Evolutionary conservation across 1,140 invertebrate species (phyloP).

Genomic region (Macrobrachium nipponense): DNA sequence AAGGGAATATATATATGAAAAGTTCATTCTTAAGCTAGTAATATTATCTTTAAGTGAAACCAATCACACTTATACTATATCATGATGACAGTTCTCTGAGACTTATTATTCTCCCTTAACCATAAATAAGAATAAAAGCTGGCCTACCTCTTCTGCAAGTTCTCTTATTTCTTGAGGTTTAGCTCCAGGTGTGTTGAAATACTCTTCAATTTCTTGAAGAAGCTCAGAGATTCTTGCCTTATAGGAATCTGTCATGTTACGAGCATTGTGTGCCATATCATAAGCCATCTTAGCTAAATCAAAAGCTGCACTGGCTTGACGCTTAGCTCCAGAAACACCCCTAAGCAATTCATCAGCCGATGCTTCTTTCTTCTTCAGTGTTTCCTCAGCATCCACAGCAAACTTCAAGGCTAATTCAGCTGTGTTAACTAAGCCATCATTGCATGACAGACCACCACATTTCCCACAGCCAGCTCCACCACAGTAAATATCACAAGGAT

Average conservation of each 20-base stretch:
- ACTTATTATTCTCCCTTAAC: no score
- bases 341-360: slow-evolving; percentile 74
- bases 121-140: no score
- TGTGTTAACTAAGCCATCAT: slow-evolving; percentile 87
- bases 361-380: slow-evolving; percentile 86
- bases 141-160: slow-evolving; percentile 79
- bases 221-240: slow-evolving; percentile 72
- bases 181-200: slow-evolving; percentile 80
- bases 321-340: slow-evolving; percentile 73
- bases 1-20: no score
- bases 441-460: slow-evolving; percentile 92
- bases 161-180: slow-evolving; percentile 84
- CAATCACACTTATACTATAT: no score
- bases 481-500: slow-evolving; percentile 89
- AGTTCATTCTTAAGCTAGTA: no score
- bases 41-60: no score
- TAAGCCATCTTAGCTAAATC: slow-evolving; percentile 74
- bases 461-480: slow-evolving; percentile 93
- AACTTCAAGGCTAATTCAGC: slow-evolving; percentile 86
- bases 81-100: no score
- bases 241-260: slow-evolving; percentile 73
- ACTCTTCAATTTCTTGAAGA: slow-evolving; percentile 80
- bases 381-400: slow-evolving; percentile 84
- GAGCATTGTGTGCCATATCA: slow-evolving; percentile 72
- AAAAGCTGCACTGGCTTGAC: slow-evolving; percentile 73